phyloP scores from a whole-genome alignment of 2,113 vertebrate genomes.

The Xerus inauris region DNA sequence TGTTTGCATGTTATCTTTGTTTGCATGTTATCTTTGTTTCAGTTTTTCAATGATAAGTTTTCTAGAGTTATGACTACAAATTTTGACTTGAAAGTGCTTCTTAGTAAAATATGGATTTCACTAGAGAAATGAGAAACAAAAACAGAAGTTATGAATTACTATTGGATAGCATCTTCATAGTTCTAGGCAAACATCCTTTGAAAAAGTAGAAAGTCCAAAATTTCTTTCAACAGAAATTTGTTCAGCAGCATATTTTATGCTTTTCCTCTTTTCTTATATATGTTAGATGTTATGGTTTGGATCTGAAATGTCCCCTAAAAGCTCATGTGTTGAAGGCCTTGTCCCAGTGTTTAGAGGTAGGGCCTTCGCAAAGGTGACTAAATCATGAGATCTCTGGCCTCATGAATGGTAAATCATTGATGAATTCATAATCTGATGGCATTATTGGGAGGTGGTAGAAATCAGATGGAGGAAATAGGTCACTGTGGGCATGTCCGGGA shows the following conservation, averaged over 20 bases:
- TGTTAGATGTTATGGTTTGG: not conserved
- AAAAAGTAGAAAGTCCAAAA: conserved; percentile 27
- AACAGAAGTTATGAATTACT: conserved; percentile 9
- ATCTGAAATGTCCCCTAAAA: not conserved
- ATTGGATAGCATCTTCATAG: conserved; percentile 27
- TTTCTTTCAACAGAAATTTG: not conserved
- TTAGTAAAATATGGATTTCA: conserved; percentile 44
- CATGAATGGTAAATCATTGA: not conserved
- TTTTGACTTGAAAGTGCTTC: conserved; percentile 36
- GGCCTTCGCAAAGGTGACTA: not conserved
- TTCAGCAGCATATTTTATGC: not conserved
- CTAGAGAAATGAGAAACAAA: conserved; percentile 41
- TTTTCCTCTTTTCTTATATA: not conserved
- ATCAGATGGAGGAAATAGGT: not conserved
- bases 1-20: not conserved
- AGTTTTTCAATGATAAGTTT: conserved; percentile 13
- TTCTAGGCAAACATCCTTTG: conserved; percentile 36
- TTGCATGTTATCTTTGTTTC: not conserved
- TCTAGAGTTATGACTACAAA: conserved; percentile 19
- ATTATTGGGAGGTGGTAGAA: not conserved
- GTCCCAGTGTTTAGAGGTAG: not conserved
- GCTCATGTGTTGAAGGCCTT: not conserved
- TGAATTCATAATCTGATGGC: not conserved
- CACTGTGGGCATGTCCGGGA: too few species aligned
- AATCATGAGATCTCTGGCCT: not conserved